Base-by-base conservation (phyloP, 1,140 invertebrate genomes). In the Tetramorium alpestre region DNA sequence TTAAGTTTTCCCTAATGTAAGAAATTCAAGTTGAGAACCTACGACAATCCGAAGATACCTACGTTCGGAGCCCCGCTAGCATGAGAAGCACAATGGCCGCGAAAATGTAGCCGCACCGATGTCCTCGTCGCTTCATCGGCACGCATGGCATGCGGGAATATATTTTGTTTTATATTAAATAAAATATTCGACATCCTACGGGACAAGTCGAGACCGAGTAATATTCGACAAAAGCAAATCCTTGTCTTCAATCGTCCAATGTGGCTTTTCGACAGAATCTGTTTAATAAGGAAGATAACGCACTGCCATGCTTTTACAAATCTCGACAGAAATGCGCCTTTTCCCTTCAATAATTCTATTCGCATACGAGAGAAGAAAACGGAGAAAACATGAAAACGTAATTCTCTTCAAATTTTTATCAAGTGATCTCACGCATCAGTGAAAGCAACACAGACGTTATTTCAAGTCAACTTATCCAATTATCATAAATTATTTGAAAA, bases 131-230 rank as follows among this genome's bases (percentile, higher is more conserved):
- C 87, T 86, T 92, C 88, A 77, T 92, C 92, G 94, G 94, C 92
- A 94, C 91, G 93, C 89, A 94, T 91, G 92, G 92, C 93, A 95
- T 94, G 92, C 93, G 69, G 54, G 88, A 93, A 93, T 92, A 93
- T 92, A 90, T 94, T 93, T 92, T 91, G 76, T 94, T 94, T 94
- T 89, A 94, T 94, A 95, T 95, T 94, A 95, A 95, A 95, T 94
- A 93, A 95, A 94, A 94, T 94, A 95, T 95, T 94, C 92, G 91
- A 62, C 80, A 8, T 22, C 16, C 67, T 5, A 51, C 28, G 51
- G n/a, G n/a, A 85, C 82, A 18, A 51, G 62, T 58, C 69, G 11
- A 7, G 65, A 82, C 86, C 69, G 73, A 87, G 70, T 70, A 93
- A 94, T 67, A 89, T 92, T 92, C 62, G 85, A 82, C 89, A 90